These are phyloP conservation scores for Andrena flavipes DNA, from an alignment of 2,888 invertebrate genomes.

Conservation along the genomic window DNA sequence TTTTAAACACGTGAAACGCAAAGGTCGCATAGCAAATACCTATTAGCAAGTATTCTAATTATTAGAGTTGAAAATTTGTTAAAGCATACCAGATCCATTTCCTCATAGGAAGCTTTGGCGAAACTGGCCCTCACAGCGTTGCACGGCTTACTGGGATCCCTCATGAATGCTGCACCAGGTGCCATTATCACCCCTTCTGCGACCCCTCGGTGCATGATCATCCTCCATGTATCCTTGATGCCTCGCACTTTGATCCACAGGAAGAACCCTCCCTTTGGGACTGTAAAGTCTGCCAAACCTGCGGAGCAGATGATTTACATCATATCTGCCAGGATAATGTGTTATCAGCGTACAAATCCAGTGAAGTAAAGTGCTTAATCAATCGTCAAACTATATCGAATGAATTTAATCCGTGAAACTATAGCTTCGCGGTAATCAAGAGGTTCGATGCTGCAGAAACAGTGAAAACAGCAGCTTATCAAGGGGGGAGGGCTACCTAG, in stretches of 20 bases:
- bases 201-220: conserved; percentile 90
- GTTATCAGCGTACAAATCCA: no score
- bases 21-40: no score
- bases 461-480: no score
- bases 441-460: no score
- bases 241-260: conserved; percentile 90
- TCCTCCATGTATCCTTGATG: conserved; percentile 89
- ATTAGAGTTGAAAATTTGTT: background rate
- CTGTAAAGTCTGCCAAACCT: conserved; percentile 88
- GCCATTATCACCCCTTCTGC: conserved; percentile 89
- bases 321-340: no score
- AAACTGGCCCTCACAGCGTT: conserved; percentile 90
- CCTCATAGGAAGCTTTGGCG: conserved; percentile 88
- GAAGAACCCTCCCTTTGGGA: conserved; percentile 91
- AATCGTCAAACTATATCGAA: no score
- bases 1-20: no score
- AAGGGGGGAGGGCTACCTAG: no score
- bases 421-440: no score
- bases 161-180: conserved; percentile 91
- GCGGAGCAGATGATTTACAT: conserved; percentile 32
- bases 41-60: no score
- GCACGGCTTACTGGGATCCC: conserved; percentile 87
- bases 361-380: no score
- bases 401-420: no score
- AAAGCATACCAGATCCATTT: conserved; percentile 87